Conservation (phyloP, 2,888 invertebrate genomes). For the Antheraea yamamai region DNA sequence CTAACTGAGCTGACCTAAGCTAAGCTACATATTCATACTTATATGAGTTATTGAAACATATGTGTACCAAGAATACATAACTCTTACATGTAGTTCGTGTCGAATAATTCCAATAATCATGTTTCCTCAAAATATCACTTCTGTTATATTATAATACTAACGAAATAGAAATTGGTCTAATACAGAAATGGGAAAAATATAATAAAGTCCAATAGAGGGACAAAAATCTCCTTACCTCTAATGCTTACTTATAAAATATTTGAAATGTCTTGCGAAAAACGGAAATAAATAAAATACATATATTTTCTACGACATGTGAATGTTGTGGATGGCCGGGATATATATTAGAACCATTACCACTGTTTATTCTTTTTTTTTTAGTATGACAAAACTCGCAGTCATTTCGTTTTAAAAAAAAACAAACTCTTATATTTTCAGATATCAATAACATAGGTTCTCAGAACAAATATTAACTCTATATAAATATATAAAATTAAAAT, state of each 20-base stretch:
- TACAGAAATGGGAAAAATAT: constrained; percentile 18
- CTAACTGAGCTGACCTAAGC: too few species aligned
- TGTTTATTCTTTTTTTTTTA: neutral
- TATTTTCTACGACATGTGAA: constrained; percentile 17
- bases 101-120: neutral
- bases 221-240: constrained; percentile 28
- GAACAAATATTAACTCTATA: too few species aligned
- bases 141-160: neutral
- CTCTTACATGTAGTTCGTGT: too few species aligned
- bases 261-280: constrained; percentile 29
- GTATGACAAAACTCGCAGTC: neutral
- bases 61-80: too few species aligned
- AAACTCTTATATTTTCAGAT: too few species aligned
- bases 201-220: constrained; percentile 19
- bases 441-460: too few species aligned
- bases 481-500: too few species aligned
- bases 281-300: constrained; percentile 24
- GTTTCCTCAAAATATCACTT: neutral
- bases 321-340: constrained; percentile 15
- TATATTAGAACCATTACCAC: constrained; percentile 14
- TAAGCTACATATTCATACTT: too few species aligned
- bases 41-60: too few species aligned
- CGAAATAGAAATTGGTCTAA: constrained; percentile 14
- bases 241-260: constrained; percentile 30
- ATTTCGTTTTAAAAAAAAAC: neutral